Conservation (phyloP, 2,113 vertebrate genomes). For the Meleagris gallopavo region DNA sequence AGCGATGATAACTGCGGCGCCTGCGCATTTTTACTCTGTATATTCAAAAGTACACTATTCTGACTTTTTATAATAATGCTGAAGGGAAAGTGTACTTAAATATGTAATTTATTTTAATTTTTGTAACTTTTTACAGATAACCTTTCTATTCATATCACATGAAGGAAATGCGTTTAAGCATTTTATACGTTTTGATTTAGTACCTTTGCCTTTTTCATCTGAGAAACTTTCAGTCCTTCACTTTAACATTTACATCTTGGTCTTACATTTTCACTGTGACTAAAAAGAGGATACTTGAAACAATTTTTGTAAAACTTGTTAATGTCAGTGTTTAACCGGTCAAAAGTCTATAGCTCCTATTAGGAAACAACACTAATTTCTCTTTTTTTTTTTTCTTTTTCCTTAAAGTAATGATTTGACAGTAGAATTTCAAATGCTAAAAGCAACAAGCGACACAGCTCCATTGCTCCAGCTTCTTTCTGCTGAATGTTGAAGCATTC, state of each 20-base stretch:
- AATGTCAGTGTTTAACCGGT: slow-evolving; percentile 69
- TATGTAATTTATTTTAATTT: slow-evolving; percentile 95
- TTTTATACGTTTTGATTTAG: slow-evolving; percentile 84
- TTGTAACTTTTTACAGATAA: slow-evolving; percentile 94
- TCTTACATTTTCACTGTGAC: slow-evolving; percentile 88
- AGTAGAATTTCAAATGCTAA: slow-evolving; percentile 60
- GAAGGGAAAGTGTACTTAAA: slow-evolving; percentile 95
- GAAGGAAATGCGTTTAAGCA: slow-evolving; percentile 89
- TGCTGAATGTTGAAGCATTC: slow-evolving; percentile 41
- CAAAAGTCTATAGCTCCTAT: slow-evolving; percentile 59
- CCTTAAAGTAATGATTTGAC: slow-evolving; percentile 16
- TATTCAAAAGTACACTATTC: slow-evolving; percentile 84
- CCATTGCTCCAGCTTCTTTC: slow-evolving; percentile 44
- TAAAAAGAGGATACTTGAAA: slow-evolving; percentile 84
- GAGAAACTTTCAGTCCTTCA: slow-evolving; percentile 75
- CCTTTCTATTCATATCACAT: slow-evolving; percentile 91
- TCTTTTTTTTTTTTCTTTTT: slow-evolving; percentile 5
- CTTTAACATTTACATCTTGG: slow-evolving; percentile 69
- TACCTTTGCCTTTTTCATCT: slow-evolving; percentile 83
- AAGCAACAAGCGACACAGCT: slow-evolving; percentile 37
- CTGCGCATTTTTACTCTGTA: slow-evolving; percentile 78
- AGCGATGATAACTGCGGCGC: slow-evolving; percentile 26
- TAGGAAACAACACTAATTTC: slow-evolving; percentile 57
- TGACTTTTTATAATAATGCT: slow-evolving; percentile 90
- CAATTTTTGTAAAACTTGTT: slow-evolving; percentile 80